phyloP scores from a whole-genome alignment of 2,888 invertebrate genomes.

The Lasioglossum figueresi region DNA sequence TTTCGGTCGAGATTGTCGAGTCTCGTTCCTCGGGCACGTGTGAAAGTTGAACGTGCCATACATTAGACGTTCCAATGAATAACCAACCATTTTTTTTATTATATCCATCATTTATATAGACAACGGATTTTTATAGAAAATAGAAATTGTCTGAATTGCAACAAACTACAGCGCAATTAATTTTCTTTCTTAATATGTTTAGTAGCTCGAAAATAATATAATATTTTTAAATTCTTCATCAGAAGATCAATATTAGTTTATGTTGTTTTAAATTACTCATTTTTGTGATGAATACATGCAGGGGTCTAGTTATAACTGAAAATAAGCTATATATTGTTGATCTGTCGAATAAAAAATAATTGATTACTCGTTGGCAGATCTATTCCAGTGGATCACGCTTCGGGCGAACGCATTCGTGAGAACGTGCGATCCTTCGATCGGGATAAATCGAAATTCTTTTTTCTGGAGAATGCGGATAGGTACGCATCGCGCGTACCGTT shows the following conservation, averaged over 20 bases:
- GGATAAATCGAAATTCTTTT: slow-evolving; percentile 37
- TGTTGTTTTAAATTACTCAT: too few species aligned
- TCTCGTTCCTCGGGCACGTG: background rate
- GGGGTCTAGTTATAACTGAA: background rate
- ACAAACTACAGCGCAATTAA: too few species aligned
- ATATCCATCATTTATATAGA: background rate
- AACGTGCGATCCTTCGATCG: slow-evolving; percentile 52
- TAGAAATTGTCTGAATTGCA: too few species aligned
- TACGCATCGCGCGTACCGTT: slow-evolving; percentile 52
- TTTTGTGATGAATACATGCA: too few species aligned
- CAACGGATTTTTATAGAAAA: too few species aligned
- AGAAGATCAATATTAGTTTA: too few species aligned
- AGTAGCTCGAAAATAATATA: too few species aligned
- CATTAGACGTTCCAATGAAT: background rate
- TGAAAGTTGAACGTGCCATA: background rate
- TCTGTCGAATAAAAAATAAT: background rate
- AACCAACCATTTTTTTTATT: background rate
- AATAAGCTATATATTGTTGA: background rate
- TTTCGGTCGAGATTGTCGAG: background rate
- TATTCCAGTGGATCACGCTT: slow-evolving; percentile 66
- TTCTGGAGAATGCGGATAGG: slow-evolving; percentile 47
- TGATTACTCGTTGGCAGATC: slow-evolving; percentile 9
- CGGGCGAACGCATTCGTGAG: slow-evolving; percentile 61
- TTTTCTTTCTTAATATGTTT: too few species aligned
- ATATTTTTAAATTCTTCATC: too few species aligned